phyloP scores from a whole-genome alignment of 1,140 invertebrate genomes.

The Spodoptera frugiperda region DNA sequence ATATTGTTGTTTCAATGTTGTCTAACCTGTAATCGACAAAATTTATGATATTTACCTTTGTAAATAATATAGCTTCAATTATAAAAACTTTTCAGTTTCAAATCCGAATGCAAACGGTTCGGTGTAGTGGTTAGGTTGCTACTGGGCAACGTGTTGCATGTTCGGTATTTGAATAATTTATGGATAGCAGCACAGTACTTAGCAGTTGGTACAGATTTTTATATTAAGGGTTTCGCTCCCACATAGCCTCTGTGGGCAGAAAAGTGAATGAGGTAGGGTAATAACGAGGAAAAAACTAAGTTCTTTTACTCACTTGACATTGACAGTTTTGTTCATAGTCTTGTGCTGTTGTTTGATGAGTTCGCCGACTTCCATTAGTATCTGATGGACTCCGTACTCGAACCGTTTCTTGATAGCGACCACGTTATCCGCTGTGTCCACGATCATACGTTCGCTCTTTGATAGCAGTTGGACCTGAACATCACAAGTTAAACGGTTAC shows the following conservation, averaged over 20 bases:
- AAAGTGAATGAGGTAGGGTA: too few species aligned
- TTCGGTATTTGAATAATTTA: too few species aligned
- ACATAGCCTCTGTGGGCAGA: too few species aligned
- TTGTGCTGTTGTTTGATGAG: slow-evolving; percentile 89
- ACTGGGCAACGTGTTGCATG: too few species aligned
- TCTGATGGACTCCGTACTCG: slow-evolving; percentile 94
- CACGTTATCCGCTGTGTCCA: slow-evolving; percentile 94
- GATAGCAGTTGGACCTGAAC: slow-evolving; percentile 83
- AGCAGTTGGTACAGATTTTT: too few species aligned
- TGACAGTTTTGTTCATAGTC: slow-evolving; percentile 90
- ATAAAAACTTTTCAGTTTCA: too few species aligned
- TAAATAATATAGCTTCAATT: too few species aligned
- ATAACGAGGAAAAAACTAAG: neutral
- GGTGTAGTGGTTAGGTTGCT: too few species aligned
- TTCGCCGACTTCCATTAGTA: slow-evolving; percentile 92
- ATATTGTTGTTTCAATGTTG: slow-evolving; percentile 89
- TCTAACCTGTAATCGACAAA: slow-evolving; percentile 87
- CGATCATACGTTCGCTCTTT: slow-evolving; percentile 92
- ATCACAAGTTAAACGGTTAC: too few species aligned
- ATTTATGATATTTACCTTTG: neutral
- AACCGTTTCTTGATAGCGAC: slow-evolving; percentile 93
- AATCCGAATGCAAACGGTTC: too few species aligned
- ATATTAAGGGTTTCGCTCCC: too few species aligned
- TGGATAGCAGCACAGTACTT: too few species aligned
- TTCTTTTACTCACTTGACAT: slow-evolving; percentile 80